A percentile compares a stretch with the other conserved stretches of the same genome.
These are phyloP conservation scores for Heliconius ethilla DNA, from an alignment of 2,888 invertebrate genomes.

Conservation along the genomic window DNA sequence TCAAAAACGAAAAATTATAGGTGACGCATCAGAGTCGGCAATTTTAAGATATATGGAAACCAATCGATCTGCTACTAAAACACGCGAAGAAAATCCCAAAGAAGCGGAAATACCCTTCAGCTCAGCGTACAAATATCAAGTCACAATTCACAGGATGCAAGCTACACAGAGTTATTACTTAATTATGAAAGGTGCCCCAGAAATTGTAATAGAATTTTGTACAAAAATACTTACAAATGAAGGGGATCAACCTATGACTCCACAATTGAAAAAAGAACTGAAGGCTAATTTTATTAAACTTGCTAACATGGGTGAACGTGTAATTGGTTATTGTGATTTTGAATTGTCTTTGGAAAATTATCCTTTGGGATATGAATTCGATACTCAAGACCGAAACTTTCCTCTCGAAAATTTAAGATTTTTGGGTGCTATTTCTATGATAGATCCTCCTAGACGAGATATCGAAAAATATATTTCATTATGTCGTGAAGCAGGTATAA, in stretches of 20 bases:
- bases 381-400: conserved; percentile 84
- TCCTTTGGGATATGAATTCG: conserved; percentile 81
- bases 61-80: conserved; percentile 79
- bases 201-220: conserved; percentile 86
- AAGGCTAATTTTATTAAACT: conserved; percentile 87
- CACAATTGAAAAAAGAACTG: conserved; percentile 77
- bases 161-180: conserved; percentile 79
- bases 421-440: conserved; percentile 86
- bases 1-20: conserved; percentile 81
- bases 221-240: conserved; percentile 78
- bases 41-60: conserved; percentile 85
- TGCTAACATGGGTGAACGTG: conserved; percentile 92
- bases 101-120: conserved; percentile 86
- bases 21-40: conserved; percentile 87
- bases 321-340: conserved; percentile 91
- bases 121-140: conserved; percentile 86
- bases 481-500: conserved; percentile 87
- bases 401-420: conserved; percentile 83
- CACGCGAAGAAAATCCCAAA: conserved; percentile 80
- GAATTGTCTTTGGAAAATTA: conserved; percentile 78
- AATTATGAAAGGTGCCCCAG: conserved; percentile 90
- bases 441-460: conserved; percentile 86
- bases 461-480: conserved; percentile 85
- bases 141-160: conserved; percentile 85
- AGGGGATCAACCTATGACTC: conserved; percentile 75